A percentile compares a stretch with the other conserved stretches of the same genome.
Evolutionary conservation across 37 sponge, comb jelly and placozoan genomes (phyloP).

Genomic region (Chondrilla cf. caribensis): DNA sequence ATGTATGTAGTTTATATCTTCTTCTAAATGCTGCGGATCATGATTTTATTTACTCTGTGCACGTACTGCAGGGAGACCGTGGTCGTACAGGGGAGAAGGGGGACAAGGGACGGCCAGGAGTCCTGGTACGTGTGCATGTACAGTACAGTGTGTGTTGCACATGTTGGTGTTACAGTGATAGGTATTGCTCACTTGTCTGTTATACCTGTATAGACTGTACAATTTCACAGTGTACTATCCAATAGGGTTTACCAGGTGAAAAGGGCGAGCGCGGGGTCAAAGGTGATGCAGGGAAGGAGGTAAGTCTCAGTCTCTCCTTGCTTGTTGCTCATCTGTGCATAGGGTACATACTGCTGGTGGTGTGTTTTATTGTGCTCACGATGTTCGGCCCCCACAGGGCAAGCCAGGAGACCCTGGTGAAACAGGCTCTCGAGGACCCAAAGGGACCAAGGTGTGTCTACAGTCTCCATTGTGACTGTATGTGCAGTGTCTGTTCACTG

Average conservation of each 20-base stretch:
- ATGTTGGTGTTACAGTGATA: slow-evolving; percentile 4
- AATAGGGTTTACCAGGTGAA: slow-evolving; percentile 11
- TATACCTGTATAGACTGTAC: no score
- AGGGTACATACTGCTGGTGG: no score
- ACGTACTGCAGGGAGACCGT: neutral
- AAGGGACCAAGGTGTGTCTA: neutral
- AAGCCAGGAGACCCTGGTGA: neutral
- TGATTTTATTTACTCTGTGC: no score
- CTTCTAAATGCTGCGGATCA: no score
- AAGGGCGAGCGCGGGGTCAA: slow-evolving; percentile 21
- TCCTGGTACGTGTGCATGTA: slow-evolving; percentile 5
- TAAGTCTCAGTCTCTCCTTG: neutral
- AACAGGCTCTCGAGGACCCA: neutral
- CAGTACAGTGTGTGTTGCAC: neutral
- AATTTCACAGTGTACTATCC: neutral
- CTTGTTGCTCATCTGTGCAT: no score
- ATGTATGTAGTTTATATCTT: no score
- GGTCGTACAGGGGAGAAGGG: slow-evolving; percentile 22
- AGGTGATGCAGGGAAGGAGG: slow-evolving; percentile 13
- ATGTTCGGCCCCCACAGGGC: neutral
- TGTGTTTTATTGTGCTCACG: no score
- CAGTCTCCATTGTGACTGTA: neutral
- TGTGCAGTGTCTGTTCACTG: no score
- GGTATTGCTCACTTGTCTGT: neutral
- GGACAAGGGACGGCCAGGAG: neutral